Conservation (phyloP, 1,140 invertebrate genomes). For the Lordiphosa stackelbergi region DNA sequence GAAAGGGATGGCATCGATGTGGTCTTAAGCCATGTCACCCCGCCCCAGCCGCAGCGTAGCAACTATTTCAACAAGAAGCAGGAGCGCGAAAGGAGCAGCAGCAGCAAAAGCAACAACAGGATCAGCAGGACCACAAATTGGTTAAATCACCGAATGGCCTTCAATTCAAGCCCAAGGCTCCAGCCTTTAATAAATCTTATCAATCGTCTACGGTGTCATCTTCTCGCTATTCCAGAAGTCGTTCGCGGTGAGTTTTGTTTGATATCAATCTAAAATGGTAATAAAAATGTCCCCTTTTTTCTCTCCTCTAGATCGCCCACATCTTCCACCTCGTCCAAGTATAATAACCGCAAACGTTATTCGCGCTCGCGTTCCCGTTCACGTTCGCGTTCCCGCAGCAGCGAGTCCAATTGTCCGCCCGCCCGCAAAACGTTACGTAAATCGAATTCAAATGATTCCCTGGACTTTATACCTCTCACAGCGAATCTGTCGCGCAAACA, state of each 20-base stretch:
- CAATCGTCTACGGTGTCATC: constrained; percentile 13
- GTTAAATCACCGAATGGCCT: constrained; percentile 36
- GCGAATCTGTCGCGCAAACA: constrained; percentile 61
- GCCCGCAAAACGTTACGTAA: constrained; percentile 63
- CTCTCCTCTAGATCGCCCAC: constrained; percentile 36
- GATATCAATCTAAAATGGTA: not conserved
- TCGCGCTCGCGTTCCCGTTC: constrained; percentile 59
- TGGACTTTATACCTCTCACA: constrained; percentile 66
- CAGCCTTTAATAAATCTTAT: constrained; percentile 45
- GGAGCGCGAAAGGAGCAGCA: constrained; percentile 49
- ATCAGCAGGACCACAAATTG: constrained; percentile 15
- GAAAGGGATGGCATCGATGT: constrained; percentile 83
- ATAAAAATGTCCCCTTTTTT: not conserved
- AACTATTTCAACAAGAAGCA: constrained; percentile 61
- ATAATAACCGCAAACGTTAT: constrained; percentile 55
- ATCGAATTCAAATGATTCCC: constrained; percentile 44
- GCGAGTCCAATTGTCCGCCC: constrained; percentile 49
- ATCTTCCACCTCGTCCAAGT: constrained; percentile 59
- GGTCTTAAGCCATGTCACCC: constrained; percentile 45
- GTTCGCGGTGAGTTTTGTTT: constrained; percentile 61
- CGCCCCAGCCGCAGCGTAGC: constrained; percentile 47
- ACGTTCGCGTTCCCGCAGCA: constrained; percentile 52
- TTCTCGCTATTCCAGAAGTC: constrained; percentile 56
- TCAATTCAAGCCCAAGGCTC: constrained; percentile 56
- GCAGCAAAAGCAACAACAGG: constrained; percentile 29